phyloP scores from a whole-genome alignment of 2,888 invertebrate species.

The Tuberolachnus salignus region DNA sequence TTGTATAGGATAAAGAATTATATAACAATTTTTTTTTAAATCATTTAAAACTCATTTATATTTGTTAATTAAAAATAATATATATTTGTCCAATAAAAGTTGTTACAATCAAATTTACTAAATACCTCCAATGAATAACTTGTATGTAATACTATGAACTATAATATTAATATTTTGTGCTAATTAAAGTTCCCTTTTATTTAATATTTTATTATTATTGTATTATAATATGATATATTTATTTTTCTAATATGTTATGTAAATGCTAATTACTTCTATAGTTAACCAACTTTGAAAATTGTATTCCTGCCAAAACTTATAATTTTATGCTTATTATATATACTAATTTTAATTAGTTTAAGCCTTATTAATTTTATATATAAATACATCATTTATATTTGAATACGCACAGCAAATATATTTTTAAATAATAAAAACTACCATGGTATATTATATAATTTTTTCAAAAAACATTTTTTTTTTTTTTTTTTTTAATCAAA shows the following conservation, averaged over 20 bases:
- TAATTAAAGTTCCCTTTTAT: not conserved
- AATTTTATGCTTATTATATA: not conserved
- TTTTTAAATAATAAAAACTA: not conserved
- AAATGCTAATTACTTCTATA: not conserved
- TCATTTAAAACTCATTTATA: not conserved
- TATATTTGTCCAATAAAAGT: not conserved
- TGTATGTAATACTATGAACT: not conserved
- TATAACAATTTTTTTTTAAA: not conserved
- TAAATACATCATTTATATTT: not conserved
- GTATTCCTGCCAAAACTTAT: not conserved
- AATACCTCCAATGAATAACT: not conserved
- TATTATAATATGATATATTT: conserved; percentile 21
- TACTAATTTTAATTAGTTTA: not conserved
- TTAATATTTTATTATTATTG: conserved; percentile 8
- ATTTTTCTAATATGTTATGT: conserved; percentile 38
- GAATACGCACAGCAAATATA: not conserved
- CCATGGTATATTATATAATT: not conserved
- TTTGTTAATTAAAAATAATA: not conserved
- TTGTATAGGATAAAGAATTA: not conserved
- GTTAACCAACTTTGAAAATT: not conserved
- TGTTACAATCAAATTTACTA: not conserved
- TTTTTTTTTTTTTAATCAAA: too few relatives aligned
- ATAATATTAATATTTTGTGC: not conserved
- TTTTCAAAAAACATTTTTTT: not conserved
- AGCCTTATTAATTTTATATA: conserved; percentile 17